A percentile compares a stretch with the other conserved stretches of the same genome.
These are phyloP conservation scores for Lindbergichthys nudifrons DNA, from an alignment of 2,797 vertebrate species.

Conservation along the genomic window DNA sequence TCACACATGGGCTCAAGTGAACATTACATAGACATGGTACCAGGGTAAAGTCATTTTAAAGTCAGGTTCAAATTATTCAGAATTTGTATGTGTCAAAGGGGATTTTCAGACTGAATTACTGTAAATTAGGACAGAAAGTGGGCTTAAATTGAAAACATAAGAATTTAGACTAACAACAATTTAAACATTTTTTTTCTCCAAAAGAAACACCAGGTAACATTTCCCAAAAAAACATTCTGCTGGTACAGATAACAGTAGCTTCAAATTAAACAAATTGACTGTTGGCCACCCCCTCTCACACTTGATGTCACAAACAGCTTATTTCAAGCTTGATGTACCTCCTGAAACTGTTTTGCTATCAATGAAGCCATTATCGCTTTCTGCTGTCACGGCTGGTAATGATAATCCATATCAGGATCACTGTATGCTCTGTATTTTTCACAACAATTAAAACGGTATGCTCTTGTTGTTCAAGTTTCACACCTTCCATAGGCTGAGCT, in stretches of 20 bases:
- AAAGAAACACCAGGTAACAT: neutral
- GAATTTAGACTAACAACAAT: neutral
- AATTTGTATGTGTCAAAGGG: too few relatives aligned
- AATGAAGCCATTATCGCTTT: neutral
- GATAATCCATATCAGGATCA: neutral
- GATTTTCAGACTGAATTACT: neutral
- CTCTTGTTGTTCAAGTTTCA: neutral
- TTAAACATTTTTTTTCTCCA: neutral
- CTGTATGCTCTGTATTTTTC: neutral
- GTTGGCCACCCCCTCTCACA: neutral
- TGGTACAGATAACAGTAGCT: neutral
- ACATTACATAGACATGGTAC: too few relatives aligned
- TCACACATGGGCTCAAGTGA: too few relatives aligned
- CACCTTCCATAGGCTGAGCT: conserved; percentile 20
- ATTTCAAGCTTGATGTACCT: neutral
- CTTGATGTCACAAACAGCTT: conserved; percentile 2
- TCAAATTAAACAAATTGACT: neutral
- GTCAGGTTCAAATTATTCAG: too few relatives aligned
- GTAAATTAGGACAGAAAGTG: neutral
- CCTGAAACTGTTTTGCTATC: neutral
- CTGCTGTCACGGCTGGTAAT: neutral
- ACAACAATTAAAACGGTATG: neutral
- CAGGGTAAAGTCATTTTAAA: too few relatives aligned
- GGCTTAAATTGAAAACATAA: neutral
- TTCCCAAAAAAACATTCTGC: neutral